Base-by-base conservation (phyloP, 2,797 vertebrate genomes). In the Pseudochirops cupreus region DNA sequence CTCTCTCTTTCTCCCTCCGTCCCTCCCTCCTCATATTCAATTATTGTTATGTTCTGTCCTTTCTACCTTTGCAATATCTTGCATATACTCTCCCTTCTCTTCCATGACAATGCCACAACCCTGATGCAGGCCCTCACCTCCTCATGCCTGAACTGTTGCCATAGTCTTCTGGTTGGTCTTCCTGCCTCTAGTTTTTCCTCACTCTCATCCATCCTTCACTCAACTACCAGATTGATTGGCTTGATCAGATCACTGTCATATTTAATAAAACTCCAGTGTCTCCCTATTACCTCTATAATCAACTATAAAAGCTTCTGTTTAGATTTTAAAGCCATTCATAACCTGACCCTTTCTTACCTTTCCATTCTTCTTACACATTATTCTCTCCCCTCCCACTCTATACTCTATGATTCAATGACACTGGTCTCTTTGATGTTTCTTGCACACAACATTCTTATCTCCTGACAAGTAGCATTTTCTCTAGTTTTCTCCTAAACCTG, bases 1-100 rank as follows among this genome's bases (percentile, higher is more conserved):
- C 28, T 10, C 6, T 59, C 28, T 26, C 1, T 11, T 2, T 12
- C 0, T 7, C 57, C 26, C 57, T 9, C 1, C 5, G 0, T 59
- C 58, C 29, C 1, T 11, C 7, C 2, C 13, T 14, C 54, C 5
- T 18, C 16, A 46, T 82, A 39, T 39, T 6, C 67, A 74, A 67
- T n/a, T 67, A n/a, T 16, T 67, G 2, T n/a, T 4, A 74, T 24
- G n/a, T n/a, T 24, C n/a, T 39, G 18, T 24, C 29, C 39, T 82
- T 82, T 82, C 29, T 82, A 39, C 18, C 21, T 46, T 46, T 39
- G 59, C 59, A 33, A 33, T 31, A 67, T n/a, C 59, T 67, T 67
- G n/a, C n/a, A 82, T 46, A 74, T 74, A 82, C 18, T 82, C 9
- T 82, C 7, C 18, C 7, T 46, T 82, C 18, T 24, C 18, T 82